These are phyloP conservation scores for Lonchura striata DNA, from an alignment of 2,113 vertebrate genomes.

Conservation along the genomic window DNA sequence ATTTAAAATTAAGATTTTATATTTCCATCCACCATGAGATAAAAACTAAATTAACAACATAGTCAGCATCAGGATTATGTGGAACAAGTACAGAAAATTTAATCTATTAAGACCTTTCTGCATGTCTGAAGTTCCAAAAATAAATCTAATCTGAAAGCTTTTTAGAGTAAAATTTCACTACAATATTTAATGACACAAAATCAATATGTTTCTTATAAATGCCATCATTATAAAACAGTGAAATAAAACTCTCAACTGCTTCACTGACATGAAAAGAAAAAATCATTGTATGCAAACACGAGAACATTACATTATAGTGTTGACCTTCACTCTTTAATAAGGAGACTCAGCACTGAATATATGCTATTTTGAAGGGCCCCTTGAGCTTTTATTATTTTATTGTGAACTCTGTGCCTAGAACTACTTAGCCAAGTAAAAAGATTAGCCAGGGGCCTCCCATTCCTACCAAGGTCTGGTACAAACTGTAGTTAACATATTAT, in stretches of 20 bases:
- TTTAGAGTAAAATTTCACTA: not conserved
- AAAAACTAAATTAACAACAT: not conserved
- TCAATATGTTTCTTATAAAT: not conserved
- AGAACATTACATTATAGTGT: not conserved
- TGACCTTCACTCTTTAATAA: conserved; percentile 1
- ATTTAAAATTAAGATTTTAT: not conserved
- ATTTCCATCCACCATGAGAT: not conserved
- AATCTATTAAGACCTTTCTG: fast-evolving
- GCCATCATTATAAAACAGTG: not conserved
- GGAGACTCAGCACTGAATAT: not conserved
- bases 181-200: not conserved
- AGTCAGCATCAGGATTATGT: not conserved
- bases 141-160: not conserved
- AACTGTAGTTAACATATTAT: conserved; percentile 13
- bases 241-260: not conserved
- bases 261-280: not conserved
- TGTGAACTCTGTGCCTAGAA: conserved; percentile 44
- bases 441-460: conserved; percentile 17
- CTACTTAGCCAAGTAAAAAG: conserved; percentile 59
- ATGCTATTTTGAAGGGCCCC: conserved; percentile 8
- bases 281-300: not conserved
- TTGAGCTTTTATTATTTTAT: conserved; percentile 46
- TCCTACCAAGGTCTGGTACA: conserved; percentile 24
- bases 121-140: not conserved
- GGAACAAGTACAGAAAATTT: not conserved